Percentiles rank a stretch among this genome's conserved stretches.
These are phyloP conservation scores for Mesorhabditis belari DNA, from an alignment of 2,888 invertebrate species.

Conservation along the genomic window DNA sequence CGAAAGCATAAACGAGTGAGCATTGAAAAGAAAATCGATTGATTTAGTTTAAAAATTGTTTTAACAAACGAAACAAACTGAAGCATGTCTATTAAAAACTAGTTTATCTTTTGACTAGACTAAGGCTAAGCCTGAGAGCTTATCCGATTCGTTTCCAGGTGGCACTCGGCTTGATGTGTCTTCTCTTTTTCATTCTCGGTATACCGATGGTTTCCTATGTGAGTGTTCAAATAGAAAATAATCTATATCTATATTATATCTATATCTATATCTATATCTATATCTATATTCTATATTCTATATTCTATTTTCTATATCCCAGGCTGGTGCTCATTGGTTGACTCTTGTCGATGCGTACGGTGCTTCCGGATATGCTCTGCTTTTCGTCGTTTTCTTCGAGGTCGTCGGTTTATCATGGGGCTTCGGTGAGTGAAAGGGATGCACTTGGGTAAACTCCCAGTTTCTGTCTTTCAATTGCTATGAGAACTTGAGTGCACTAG, in stretches of 20 bases:
- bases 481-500: too few relatives aligned
- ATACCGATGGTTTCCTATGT: slow-evolving; percentile 51
- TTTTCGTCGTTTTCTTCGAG: slow-evolving; percentile 84
- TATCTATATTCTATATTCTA: not conserved
- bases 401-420: slow-evolving; percentile 83
- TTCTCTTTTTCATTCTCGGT: slow-evolving; percentile 48
- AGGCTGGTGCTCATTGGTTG: slow-evolving; percentile 81
- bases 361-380: slow-evolving; percentile 72
- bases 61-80: not conserved
- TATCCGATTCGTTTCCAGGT: slow-evolving; percentile 7
- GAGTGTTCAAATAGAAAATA: slow-evolving; percentile 6
- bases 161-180: slow-evolving; percentile 39
- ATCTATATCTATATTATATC: not conserved
- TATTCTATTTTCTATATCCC: too few relatives aligned
- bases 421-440: slow-evolving; percentile 61
- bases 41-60: too few relatives aligned
- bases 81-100: too few relatives aligned
- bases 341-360: slow-evolving; percentile 80
- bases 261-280: slow-evolving; percentile 3
- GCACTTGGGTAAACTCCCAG: slow-evolving; percentile 5
- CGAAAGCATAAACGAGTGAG: slow-evolving; percentile 49
- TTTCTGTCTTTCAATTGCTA: slow-evolving; percentile 4
- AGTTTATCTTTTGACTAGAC: too few relatives aligned
- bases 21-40: not conserved
- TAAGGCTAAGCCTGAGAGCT: too few relatives aligned